A percentile compares a stretch with the other conserved stretches of the same genome.
Conservation (phyloP, 2,797 vertebrate species). For the Eutrigla gurnardus region DNA sequence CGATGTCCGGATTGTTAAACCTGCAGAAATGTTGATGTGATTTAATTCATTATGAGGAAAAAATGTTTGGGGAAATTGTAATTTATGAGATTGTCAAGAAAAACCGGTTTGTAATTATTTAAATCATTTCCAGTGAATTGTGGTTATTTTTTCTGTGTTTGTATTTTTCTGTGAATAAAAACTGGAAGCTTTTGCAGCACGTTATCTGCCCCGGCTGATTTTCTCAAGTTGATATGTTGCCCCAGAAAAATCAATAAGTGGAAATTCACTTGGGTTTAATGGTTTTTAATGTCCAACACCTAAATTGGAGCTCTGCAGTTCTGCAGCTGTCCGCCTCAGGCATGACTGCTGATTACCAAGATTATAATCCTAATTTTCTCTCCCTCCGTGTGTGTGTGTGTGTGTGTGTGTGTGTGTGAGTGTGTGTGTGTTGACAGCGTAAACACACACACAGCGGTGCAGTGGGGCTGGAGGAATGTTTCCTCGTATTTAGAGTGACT, state of each 20-base stretch:
- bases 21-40: slow-evolving; percentile 1
- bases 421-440: slow-evolving; percentile 29
- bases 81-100: slow-evolving; percentile 1
- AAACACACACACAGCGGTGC: slow-evolving; percentile 50
- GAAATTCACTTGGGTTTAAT: slow-evolving; percentile 64
- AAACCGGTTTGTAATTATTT: slow-evolving; percentile 15
- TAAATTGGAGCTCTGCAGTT: slow-evolving; percentile 64
- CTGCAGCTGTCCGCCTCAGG: slow-evolving; percentile 71
- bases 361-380: slow-evolving; percentile 76
- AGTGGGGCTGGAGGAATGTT: slow-evolving; percentile 44
- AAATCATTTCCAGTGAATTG: slow-evolving; percentile 1
- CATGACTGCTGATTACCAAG: slow-evolving; percentile 65
- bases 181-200: slow-evolving; percentile 13
- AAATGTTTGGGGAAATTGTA: slow-evolving; percentile 3
- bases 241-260: slow-evolving; percentile 63
- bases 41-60: background rate
- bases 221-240: slow-evolving; percentile 59
- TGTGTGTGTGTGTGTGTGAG: slow-evolving; percentile 16
- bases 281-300: slow-evolving; percentile 69
- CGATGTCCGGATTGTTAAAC: background rate
- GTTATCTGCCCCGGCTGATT: slow-evolving; percentile 31
- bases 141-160: slow-evolving; percentile 16
- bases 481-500: slow-evolving; percentile 50
- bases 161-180: slow-evolving; percentile 53
- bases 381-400: slow-evolving; percentile 22